Conservation (phyloP, 1,140 invertebrate species). For the Stenopsyche tienmushanensis region DNA sequence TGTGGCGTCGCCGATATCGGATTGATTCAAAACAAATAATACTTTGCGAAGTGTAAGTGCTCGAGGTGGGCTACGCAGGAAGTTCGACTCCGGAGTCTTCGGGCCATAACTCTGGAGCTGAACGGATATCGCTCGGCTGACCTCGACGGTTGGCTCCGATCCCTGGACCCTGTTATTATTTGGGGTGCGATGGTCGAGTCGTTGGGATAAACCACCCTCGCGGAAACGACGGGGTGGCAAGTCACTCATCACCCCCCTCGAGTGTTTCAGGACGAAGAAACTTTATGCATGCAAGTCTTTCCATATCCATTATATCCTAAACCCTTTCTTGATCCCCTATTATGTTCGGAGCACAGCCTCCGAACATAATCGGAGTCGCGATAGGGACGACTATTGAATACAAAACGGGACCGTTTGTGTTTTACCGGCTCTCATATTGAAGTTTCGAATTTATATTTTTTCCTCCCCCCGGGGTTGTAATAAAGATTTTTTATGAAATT, state of each 20-base stretch:
- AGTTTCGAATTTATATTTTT: conserved; percentile 28
- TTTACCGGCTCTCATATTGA: conserved; percentile 31
- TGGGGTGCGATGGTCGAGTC: background rate
- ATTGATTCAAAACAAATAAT: conserved; percentile 4
- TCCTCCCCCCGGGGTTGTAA: background rate
- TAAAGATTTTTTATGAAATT: conserved; percentile 34
- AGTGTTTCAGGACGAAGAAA: background rate
- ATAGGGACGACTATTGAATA: conserved; percentile 40
- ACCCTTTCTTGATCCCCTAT: conserved; percentile 39
- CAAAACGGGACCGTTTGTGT: conserved; percentile 35
- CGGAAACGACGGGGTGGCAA: too few relatives aligned
- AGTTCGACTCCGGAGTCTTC: too few relatives aligned
- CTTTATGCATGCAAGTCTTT: conserved; percentile 36
- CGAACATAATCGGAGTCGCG: conserved; percentile 37
- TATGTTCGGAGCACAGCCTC: conserved; percentile 22
- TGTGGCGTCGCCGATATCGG: background rate
- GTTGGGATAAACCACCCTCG: background rate
- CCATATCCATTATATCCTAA: conserved; percentile 36
- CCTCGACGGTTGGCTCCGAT: background rate
- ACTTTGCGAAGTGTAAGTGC: background rate
- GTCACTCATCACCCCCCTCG: background rate
- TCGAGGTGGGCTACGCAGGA: background rate
- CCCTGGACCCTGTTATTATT: conserved; percentile 3
- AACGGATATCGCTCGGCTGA: background rate
- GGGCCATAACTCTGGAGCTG: background rate